A percentile compares a stretch with the other conserved stretches of the same genome.
phyloP scores from a whole-genome alignment of 2,888 invertebrate genomes.

The Cryptus armator region DNA sequence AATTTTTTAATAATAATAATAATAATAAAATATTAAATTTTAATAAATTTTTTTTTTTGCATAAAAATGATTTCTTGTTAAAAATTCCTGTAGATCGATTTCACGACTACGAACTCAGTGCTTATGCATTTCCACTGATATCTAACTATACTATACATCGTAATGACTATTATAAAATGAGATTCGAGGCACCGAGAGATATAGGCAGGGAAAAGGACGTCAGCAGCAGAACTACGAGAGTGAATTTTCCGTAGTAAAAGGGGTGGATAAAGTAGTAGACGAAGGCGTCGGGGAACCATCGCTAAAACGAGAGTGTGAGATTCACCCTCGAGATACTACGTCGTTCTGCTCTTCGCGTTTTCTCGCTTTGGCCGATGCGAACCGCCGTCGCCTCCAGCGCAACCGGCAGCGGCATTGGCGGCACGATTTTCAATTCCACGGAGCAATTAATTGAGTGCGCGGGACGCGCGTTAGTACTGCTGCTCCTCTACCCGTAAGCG shows the following conservation, averaged over 20 bases:
- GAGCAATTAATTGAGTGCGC: slow-evolving; percentile 73
- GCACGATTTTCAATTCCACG: slow-evolving; percentile 75
- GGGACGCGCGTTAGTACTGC: slow-evolving; percentile 28
- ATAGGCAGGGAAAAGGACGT: slow-evolving; percentile 23
- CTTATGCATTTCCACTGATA: neutral
- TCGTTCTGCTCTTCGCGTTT: slow-evolving; percentile 14
- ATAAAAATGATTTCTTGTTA: neutral
- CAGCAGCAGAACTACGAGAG: slow-evolving; percentile 19
- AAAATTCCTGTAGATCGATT: neutral
- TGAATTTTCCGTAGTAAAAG: slow-evolving; percentile 28
- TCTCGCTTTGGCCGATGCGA: slow-evolving; percentile 11
- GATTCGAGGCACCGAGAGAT: slow-evolving; percentile 20
- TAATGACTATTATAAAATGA: slow-evolving; percentile 38
- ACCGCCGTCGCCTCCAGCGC: slow-evolving; percentile 33
- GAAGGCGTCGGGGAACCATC: slow-evolving; percentile 11
- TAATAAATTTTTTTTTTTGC: too few species aligned
- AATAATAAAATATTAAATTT: too few species aligned
- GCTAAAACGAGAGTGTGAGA: slow-evolving; percentile 15
- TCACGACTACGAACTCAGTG: too few species aligned
- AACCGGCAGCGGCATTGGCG: slow-evolving; percentile 51
- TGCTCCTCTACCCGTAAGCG: slow-evolving; percentile 8
- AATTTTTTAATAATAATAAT: too few species aligned
- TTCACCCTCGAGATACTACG: slow-evolving; percentile 18
- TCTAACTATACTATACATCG: neutral
- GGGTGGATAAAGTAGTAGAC: slow-evolving; percentile 43